Conservation (phyloP, 1,140 invertebrate species). For the Tetramorium alpestre region DNA sequence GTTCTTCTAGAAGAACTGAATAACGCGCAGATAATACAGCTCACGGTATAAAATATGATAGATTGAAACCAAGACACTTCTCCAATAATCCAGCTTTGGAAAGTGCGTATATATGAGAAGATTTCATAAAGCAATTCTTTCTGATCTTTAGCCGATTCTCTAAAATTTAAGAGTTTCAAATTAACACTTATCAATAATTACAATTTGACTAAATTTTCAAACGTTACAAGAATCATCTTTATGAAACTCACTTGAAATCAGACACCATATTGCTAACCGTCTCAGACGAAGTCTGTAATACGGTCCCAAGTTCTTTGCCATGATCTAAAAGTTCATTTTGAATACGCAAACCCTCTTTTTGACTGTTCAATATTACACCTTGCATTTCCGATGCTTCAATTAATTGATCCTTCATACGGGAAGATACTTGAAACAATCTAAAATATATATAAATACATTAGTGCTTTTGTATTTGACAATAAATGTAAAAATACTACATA, state of each 20-base stretch:
- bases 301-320: slow-evolving; percentile 77
- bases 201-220: neutral
- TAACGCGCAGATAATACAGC: slow-evolving; percentile 85
- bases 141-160: slow-evolving; percentile 86
- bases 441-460: slow-evolving; percentile 66
- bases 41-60: slow-evolving; percentile 86
- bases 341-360: slow-evolving; percentile 79
- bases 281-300: slow-evolving; percentile 78
- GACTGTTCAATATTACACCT: slow-evolving; percentile 85
- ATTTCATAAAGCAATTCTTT: slow-evolving; percentile 86
- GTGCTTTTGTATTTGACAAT: neutral
- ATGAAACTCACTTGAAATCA: slow-evolving; percentile 84
- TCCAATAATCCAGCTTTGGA: slow-evolving; percentile 86
- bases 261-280: slow-evolving; percentile 85
- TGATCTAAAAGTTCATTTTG: slow-evolving; percentile 79
- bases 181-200: slow-evolving; percentile 32
- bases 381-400: slow-evolving; percentile 87
- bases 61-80: slow-evolving; percentile 88
- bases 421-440: slow-evolving; percentile 84
- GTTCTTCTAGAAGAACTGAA: slow-evolving; percentile 86
- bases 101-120: slow-evolving; percentile 86
- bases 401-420: slow-evolving; percentile 86
- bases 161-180: slow-evolving; percentile 65
- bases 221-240: neutral
- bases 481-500: neutral